Base-by-base conservation (phyloP, 2,888 invertebrate species). In the Hylaea fasciaria region DNA sequence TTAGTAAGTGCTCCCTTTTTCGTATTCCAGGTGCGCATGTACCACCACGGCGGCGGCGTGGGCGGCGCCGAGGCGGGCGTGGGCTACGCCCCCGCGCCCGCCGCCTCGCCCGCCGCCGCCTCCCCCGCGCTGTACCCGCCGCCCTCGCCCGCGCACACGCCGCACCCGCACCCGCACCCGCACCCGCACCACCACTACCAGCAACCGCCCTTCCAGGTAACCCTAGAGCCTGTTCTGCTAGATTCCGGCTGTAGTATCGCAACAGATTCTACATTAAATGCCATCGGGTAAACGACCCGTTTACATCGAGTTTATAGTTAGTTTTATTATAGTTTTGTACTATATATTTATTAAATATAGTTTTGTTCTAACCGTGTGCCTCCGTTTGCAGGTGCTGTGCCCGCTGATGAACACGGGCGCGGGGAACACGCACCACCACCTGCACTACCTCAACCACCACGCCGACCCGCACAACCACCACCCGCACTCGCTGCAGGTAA, bases 1-100 rank as follows among this genome's bases (percentile, higher is more conserved):
- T n/a, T n/a, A n/a, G n/a, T n/a, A n/a, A n/a, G n/a, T n/a, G n/a
- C n/a, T n/a, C n/a, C n/a, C n/a, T n/a, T n/a, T n/a, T n/a, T n/a
- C n/a, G n/a, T n/a, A n/a, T n/a, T 35, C 9, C 87, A 94, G 93
- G 93, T 96, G 71, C 94, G 96, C 55, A 95, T 96, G 94, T 96
- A 95, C 85, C 93, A 91, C 80, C 80, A 81, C 66, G 83, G 78
- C 61, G 76, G 66, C 45, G 78, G 71, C 57, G 62, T 52, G 39
- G 53, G 53, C 29, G 61, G 46, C 78, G 82, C n/a, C n/a, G n/a
- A 71, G 60, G 62, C 48, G 37, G 66, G 41, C 77, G 82, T n/a
- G 56, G 65, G 81, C 58, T 86, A 85, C 85, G 88, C 87, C 70
- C 86, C 82, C 37, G 37, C 40, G 54, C 85, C 85, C 53, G 83